Evolutionary conservation across 2,797 vertebrate species (phyloP), one percentile per base, ranked within the genome.

Genomic region (Eleutherodactylus coqui): DNA sequence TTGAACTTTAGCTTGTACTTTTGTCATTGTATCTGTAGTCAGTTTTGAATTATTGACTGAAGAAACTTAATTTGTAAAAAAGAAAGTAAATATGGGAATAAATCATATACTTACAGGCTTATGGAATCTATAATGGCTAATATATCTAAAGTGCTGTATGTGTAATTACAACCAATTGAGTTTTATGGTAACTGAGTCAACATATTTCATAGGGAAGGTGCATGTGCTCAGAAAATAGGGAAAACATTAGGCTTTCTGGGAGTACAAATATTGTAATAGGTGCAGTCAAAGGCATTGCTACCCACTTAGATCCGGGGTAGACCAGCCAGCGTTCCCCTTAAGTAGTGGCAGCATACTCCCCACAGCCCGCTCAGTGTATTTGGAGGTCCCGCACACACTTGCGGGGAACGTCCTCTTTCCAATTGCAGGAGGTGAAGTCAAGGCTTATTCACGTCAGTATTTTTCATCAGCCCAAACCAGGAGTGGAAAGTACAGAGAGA

Each of bases 1-100:
- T 51, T 78, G 75, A 78, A 85, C 75, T 85, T 70, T 79, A 53
- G 17, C 24, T 29, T n/a, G 36, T 14, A 45, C n/a, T 32, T 78
- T 72, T 73, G 41, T 60, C 21, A 34, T 58, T 79, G n/a, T 79
- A 27, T 21, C 47, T 51, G 75, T 24, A 84, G 76, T 45, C 34
- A 24, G 29, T 73, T 47, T 70, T 53, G 60, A 85, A 29, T 45
- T 69, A 64, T 43, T 58, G 45, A 47, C 29, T 41, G 4, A 43
- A 55, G 32, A 47, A 79, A 38, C 62, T 58, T 45, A 13, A 51
- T 49, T 72, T 69, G 17, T 27, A 49, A 34, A 41, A 34, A 41
- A 79, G 43, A 2, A 53, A 69, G 45, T 38, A 51, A 82, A 82
- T 67, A 53, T 24, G 32, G 51, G 19, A 82, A 47, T 21, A 49